A percentile compares a stretch with the other conserved stretches of the same genome.
Evolutionary conservation across 2,888 invertebrate species (phyloP).

Genomic region (Rambutsinella grinnellia): DNA sequence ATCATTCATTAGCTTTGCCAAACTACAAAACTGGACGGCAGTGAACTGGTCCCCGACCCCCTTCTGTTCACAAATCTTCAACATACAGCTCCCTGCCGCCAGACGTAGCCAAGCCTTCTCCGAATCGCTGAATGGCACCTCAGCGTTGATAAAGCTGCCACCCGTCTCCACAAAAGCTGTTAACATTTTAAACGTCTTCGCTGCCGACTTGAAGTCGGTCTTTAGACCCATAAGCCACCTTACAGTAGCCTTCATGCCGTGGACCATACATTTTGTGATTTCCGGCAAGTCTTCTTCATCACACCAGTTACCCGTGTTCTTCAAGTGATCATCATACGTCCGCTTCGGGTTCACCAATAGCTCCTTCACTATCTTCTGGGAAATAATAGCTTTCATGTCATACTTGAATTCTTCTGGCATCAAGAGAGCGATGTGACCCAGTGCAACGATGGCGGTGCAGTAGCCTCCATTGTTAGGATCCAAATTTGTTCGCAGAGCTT

Average conservation of each 20-base stretch:
- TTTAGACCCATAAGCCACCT: conserved; percentile 94
- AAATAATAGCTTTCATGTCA: conserved; percentile 94
- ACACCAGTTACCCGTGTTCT: conserved; percentile 83
- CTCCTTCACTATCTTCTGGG: conserved; percentile 96
- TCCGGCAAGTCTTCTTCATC: conserved; percentile 87
- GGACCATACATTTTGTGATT: conserved; percentile 92
- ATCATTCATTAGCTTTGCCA: conserved; percentile 89
- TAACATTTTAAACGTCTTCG: conserved; percentile 94
- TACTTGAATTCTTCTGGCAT: conserved; percentile 90
- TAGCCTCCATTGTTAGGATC: conserved; percentile 84
- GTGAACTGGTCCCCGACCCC: conserved; percentile 95
- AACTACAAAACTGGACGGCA: conserved; percentile 93
- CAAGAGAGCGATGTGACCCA: conserved; percentile 95
- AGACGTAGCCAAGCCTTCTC: conserved; percentile 79
- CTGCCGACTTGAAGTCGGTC: conserved; percentile 87
- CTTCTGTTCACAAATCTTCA: conserved; percentile 97
- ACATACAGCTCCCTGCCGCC: conserved; percentile 94
- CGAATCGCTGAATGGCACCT: conserved; percentile 59
- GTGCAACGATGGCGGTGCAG: conserved; percentile 92
- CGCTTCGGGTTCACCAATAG: conserved; percentile 77
- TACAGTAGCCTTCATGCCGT: conserved; percentile 96
- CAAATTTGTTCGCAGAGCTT: conserved; percentile 78
- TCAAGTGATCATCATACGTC: conserved; percentile 68
- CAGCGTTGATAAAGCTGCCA: conserved; percentile 79
- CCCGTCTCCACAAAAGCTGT: conserved; percentile 94